Evolutionary conservation across 2,888 invertebrate species (phyloP), one percentile per base, ranked within the genome.

Genomic region (Ramazzottius varieornatus): DNA sequence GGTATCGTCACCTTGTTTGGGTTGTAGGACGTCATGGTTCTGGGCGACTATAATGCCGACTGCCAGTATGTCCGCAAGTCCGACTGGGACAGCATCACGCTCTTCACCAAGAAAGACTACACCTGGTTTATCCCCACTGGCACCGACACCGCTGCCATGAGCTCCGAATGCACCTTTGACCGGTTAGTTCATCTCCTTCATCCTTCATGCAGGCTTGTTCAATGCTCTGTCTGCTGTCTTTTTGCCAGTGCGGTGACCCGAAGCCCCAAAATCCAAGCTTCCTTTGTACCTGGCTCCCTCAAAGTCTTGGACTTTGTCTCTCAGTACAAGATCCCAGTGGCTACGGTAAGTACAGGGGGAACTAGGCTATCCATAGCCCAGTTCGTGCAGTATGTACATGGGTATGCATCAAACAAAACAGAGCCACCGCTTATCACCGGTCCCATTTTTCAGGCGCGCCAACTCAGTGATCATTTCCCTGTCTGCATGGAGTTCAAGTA

Each of bases 391-490:
- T n/a, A n/a, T n/a, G n/a, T n/a, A n/a, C n/a, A n/a, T n/a, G n/a
- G n/a, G n/a, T n/a, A n/a, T n/a, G n/a, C n/a, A n/a, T n/a, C n/a
- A n/a, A 20, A 40, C 40, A 13, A 20, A 40, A 16, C 29, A 24
- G 54, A 4, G 4, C 29, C 4, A 54, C 20, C 8, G 16, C 20
- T 16, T 16, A 54, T n/a, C 29, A 24, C 54, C 20, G 4, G 4
- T 54, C 24, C 8, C 29, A 24, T 54, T 54, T 54, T 54, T 8
- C 29, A 54, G 54, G 54, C 54, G 16, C 54, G 54, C 4, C 54
- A 54, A 24, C 54, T 54, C n/a, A 54, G 54, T 29, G 54, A 54
- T 24, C 54, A 54, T 54, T 54, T 54, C 54, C 54, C 54, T 24
- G 54, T 54, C 8, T 8, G 8, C 8, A 8, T 40, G 13, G 20